Conservation (phyloP, 1,140 invertebrate species). For the Eciton burchellii region DNA sequence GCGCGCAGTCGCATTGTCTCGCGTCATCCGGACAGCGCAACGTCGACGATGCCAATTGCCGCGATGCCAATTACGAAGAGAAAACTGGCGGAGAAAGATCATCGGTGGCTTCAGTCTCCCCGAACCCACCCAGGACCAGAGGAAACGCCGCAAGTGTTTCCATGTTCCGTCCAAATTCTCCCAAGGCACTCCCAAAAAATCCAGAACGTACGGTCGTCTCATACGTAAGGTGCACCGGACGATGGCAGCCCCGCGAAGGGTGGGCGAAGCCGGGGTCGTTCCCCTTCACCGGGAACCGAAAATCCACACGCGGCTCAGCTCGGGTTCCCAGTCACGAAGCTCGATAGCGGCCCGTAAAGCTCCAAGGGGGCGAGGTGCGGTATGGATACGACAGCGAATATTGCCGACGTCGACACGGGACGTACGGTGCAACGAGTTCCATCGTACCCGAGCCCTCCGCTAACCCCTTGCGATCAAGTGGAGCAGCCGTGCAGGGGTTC, state of each 20-base stretch:
- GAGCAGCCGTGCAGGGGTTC: slow-evolving; percentile 29
- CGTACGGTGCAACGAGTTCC: slow-evolving; percentile 54
- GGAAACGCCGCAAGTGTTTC: neutral
- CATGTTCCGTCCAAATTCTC: neutral
- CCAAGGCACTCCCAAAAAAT: slow-evolving; percentile 15
- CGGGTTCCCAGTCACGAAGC: slow-evolving; percentile 70
- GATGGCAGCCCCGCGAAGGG: slow-evolving; percentile 23
- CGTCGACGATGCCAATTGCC: no score
- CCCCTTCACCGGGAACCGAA: slow-evolving; percentile 59
- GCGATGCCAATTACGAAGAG: no score
- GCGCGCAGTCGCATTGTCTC: no score
- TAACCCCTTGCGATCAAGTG: slow-evolving; percentile 39
- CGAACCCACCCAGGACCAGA: no score
- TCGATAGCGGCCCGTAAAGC: slow-evolving; percentile 69
- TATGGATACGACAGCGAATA: slow-evolving; percentile 72
- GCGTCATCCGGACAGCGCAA: no score
- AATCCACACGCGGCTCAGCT: slow-evolving; percentile 63
- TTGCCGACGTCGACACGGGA: slow-evolving; percentile 66
- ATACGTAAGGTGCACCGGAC: slow-evolving; percentile 30
- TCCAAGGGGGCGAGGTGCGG: slow-evolving; percentile 47
- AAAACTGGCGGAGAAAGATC: no score
- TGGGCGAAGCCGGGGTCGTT: slow-evolving; percentile 41
- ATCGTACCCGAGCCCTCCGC: slow-evolving; percentile 22
- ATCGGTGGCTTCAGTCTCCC: no score
- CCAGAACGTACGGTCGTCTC: slow-evolving; percentile 25